These are phyloP conservation scores for Bombus picipes DNA, from an alignment of 1,140 invertebrate genomes.

Conservation along the genomic window DNA sequence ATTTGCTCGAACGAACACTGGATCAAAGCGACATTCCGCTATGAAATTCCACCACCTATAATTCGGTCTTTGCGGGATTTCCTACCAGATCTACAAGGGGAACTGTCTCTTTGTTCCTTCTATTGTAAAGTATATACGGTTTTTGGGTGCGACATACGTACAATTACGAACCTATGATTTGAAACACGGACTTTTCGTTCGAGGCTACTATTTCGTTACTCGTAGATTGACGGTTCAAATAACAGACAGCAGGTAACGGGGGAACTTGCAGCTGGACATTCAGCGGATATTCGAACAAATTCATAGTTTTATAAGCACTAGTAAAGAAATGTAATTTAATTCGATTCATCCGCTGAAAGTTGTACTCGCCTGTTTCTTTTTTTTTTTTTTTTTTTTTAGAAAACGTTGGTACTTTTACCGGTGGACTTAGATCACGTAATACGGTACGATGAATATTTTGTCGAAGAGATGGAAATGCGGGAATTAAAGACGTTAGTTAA, in stretches of 20 bases:
- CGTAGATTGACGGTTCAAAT: background rate
- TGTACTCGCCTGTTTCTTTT: no score
- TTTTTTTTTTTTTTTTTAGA: no score
- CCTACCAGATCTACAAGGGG: background rate
- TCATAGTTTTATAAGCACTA: no score
- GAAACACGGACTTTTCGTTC: background rate
- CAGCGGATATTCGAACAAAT: no score
- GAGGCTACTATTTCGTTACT: no score
- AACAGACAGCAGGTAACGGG: background rate
- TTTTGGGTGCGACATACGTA: background rate
- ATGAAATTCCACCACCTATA: background rate
- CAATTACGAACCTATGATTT: background rate
- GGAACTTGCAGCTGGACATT: background rate
- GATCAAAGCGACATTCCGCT: constrained; percentile 35
- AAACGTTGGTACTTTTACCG: no score
- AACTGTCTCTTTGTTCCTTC: background rate
- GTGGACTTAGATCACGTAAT: no score
- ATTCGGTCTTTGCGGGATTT: constrained; percentile 34
- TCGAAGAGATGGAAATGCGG: no score
- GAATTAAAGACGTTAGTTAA: no score
- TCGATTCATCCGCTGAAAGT: no score
- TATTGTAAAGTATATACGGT: background rate
- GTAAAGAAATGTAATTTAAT: no score
- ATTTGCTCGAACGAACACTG: background rate
- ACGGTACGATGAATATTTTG: no score